Percentiles rank a stretch among this genome's conserved stretches.
phyloP scores from a whole-genome alignment of 2,113 vertebrate genomes.

The Circaetus cinerascens region DNA sequence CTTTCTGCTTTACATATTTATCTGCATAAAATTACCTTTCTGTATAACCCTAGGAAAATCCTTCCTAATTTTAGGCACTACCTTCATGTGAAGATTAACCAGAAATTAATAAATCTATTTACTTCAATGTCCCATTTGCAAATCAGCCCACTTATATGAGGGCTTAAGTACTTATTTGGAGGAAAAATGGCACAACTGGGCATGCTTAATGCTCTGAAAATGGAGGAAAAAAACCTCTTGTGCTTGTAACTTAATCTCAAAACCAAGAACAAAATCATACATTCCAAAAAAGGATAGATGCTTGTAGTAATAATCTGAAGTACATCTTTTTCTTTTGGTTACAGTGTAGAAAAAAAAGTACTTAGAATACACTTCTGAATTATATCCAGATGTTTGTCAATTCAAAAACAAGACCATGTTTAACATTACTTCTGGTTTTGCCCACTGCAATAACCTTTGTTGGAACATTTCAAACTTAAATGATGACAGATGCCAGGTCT shows the following conservation, averaged over 20 bases:
- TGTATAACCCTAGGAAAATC: background rate
- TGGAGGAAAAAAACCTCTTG: background rate
- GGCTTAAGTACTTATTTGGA: background rate
- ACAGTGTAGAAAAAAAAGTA: background rate
- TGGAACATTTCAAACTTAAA: background rate
- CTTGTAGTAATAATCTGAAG: background rate
- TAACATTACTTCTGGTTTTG: background rate
- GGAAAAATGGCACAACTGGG: background rate
- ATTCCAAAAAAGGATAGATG: background rate
- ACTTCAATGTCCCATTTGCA: background rate
- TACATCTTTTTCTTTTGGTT: background rate
- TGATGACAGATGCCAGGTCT: background rate
- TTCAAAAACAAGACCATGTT: background rate
- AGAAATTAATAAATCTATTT: background rate
- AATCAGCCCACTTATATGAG: background rate
- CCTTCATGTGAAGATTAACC: background rate
- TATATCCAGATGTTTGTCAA: background rate
- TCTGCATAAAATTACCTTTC: background rate
- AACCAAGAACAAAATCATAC: background rate
- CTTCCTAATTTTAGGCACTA: background rate
- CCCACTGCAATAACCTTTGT: background rate
- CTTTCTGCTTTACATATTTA: background rate
- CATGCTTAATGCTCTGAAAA: background rate
- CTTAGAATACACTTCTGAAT: background rate
- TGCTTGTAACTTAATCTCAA: background rate